Percentiles rank a stretch among this genome's conserved stretches.
Evolutionary conservation across 2,888 invertebrate species (phyloP).

Genomic region (Ryuthela nishihirai): DNA sequence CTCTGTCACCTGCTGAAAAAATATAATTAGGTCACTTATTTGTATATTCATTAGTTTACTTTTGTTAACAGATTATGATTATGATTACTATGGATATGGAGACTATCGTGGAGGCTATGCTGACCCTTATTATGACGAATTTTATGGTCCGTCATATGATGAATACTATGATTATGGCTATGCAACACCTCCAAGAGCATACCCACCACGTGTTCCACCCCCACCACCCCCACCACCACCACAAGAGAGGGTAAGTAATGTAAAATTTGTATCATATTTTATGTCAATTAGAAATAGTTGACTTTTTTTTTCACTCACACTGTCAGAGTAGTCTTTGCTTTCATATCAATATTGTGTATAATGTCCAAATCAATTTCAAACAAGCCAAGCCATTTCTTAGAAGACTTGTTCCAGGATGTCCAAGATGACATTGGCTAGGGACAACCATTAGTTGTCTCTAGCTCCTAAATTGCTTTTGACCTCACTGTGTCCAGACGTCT

Average conservation of each 20-base stretch:
- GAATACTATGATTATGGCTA: slow-evolving; percentile 35
- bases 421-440: too few relatives aligned
- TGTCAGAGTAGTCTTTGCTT: too few relatives aligned
- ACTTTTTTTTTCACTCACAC: background rate
- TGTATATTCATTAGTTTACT: too few relatives aligned
- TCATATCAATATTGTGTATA: too few relatives aligned
- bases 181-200: slow-evolving; percentile 19
- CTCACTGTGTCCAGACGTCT: too few relatives aligned
- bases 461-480: too few relatives aligned
- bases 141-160: slow-evolving; percentile 89
- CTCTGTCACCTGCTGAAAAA: too few relatives aligned
- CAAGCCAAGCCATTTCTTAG: too few relatives aligned
- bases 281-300: background rate
- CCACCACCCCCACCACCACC: slow-evolving; percentile 21
- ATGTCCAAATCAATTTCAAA: too few relatives aligned
- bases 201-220: slow-evolving; percentile 2
- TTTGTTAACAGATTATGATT: slow-evolving; percentile 58
- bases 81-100: slow-evolving; percentile 94
- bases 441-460: too few relatives aligned
- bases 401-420: too few relatives aligned
- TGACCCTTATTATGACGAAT: slow-evolving; percentile 81
- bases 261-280: background rate
- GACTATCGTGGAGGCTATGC: slow-evolving; percentile 91
- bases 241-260: slow-evolving; percentile 18
- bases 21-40: too few relatives aligned